A percentile compares a stretch with the other conserved stretches of the same genome.
These are phyloP conservation scores for Epicauta chinensis DNA, from an alignment of 1,140 invertebrate genomes.

Conservation along the genomic window DNA sequence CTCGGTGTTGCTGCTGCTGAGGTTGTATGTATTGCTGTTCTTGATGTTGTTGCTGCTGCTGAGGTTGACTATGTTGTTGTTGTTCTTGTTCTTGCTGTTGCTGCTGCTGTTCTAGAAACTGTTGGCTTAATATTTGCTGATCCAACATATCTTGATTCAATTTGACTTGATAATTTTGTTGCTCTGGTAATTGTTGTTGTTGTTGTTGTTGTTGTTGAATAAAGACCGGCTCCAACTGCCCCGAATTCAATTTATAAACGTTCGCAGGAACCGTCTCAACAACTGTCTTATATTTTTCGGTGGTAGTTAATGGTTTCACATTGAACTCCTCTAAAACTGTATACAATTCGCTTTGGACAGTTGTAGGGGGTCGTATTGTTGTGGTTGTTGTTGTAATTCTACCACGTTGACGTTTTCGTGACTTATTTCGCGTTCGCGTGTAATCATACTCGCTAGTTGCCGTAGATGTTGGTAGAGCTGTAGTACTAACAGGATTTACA, in stretches of 20 bases:
- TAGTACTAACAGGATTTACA: not conserved
- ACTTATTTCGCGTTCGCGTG: no score
- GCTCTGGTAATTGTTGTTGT: not conserved
- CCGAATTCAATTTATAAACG: conserved; percentile 26
- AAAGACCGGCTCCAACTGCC: not conserved
- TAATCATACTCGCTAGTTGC: conserved; percentile 7
- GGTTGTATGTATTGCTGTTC: no score
- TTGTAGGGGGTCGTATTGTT: conserved; percentile 13
- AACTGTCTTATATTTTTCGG: conserved; percentile 4
- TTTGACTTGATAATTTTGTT: not conserved
- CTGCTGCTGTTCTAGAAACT: no score
- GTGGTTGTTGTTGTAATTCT: conserved; percentile 5
- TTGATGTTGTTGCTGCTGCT: no score
- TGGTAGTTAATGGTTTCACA: conserved; percentile 11
- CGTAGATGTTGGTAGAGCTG: conserved; percentile 7
- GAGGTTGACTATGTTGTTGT: no score
- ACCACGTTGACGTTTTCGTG: conserved; percentile 3
- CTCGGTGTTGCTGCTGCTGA: no score
- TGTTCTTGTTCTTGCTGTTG: conserved; percentile 17
- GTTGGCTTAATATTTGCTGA: conserved; percentile 9
- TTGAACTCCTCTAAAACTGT: conserved; percentile 34
- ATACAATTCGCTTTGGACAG: conserved; percentile 20
- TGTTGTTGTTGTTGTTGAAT: conserved; percentile 5
- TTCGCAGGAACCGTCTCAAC: conserved; percentile 23
- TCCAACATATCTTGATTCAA: conserved; percentile 1